Evolutionary conservation across 2,888 invertebrate genomes (phyloP).

Genomic region (Leptura quadrifasciata): DNA sequence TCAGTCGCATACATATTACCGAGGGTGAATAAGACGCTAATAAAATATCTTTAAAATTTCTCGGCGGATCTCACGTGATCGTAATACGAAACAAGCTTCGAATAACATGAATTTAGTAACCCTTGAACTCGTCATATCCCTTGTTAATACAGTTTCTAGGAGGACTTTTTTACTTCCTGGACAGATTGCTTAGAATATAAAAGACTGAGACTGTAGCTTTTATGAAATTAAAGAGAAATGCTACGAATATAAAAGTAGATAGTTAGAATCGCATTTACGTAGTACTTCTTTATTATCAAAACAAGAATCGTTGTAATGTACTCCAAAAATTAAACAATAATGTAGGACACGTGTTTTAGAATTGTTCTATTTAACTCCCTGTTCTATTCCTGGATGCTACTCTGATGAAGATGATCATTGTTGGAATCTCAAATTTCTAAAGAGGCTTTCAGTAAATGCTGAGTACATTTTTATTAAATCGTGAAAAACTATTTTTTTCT

Average conservation of each 20-base stretch:
- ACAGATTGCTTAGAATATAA: slow-evolving; percentile 10
- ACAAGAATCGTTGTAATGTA: too few relatives aligned
- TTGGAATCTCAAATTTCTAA: too few relatives aligned
- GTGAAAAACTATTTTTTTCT: too few relatives aligned
- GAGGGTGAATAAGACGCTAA: background rate
- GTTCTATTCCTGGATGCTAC: too few relatives aligned
- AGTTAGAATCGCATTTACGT: background rate
- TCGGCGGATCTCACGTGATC: slow-evolving; percentile 8
- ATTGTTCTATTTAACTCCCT: too few relatives aligned
- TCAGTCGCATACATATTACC: slow-evolving; percentile 2
- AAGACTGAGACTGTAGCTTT: background rate
- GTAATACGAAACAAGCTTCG: slow-evolving; percentile 11
- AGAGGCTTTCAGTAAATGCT: too few relatives aligned
- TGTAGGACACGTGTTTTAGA: too few relatives aligned
- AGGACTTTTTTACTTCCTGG: background rate
- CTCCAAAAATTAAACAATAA: too few relatives aligned
- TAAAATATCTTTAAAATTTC: slow-evolving; percentile 26
- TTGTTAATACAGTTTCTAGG: slow-evolving; percentile 17
- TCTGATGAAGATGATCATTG: too few relatives aligned
- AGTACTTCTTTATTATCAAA: too few relatives aligned
- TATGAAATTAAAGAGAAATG: background rate
- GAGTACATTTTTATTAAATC: too few relatives aligned
- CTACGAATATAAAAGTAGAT: background rate
- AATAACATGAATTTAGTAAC: slow-evolving; percentile 9
- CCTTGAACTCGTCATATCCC: slow-evolving; percentile 3